Evolutionary conservation across 2,113 vertebrate species (phyloP), one percentile per base, ranked within the genome.

Genomic region (Cyrtonyx montezumae): DNA sequence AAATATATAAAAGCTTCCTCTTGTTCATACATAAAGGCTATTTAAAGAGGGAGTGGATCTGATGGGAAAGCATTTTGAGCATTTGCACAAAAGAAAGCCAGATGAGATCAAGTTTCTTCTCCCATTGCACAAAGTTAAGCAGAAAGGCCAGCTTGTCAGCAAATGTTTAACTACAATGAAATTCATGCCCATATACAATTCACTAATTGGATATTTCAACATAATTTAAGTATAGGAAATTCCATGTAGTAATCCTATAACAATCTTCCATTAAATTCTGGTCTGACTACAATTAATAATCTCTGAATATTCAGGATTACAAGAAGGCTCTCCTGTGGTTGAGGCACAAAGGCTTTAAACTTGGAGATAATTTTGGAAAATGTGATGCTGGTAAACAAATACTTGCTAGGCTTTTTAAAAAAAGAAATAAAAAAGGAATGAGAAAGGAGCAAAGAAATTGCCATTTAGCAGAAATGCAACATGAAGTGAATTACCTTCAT

Each of bases 101-200:
- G 97, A 97, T 95, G 94, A 96, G 96, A 98, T 98, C 94, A 96
- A 90, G 97, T 98, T 98, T 98, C 97, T 81, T 95, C 87, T 94
- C 87, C 97, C 71, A 92, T 88, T 95, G 76, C 91, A 96, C 87
- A 96, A 94, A 97, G 96, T 93, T 97, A 97, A 97, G 97, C 87
- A 97, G 94, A 98, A 97, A 98, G 96, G 85, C 96, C 97, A 94
- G 93, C 95, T 98, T 98, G 97, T 98, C 98, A 98, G 96, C 96
- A 98, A 98, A 98, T 97, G 96, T 98, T 98, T 97, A 95, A 87
- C 65, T 97, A 95, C 97, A 96, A 94, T 90, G 94, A 97, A 97
- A 98, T 98, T 97, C 96, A 96, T 97, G 95, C 87, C 92, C 97
- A 91, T 88, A 91, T 98, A 95, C 95, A 97, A 79, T 93, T 95